Conservation (phyloP, 2,888 invertebrate species). For the Drosophila pseudotalamancana region DNA sequence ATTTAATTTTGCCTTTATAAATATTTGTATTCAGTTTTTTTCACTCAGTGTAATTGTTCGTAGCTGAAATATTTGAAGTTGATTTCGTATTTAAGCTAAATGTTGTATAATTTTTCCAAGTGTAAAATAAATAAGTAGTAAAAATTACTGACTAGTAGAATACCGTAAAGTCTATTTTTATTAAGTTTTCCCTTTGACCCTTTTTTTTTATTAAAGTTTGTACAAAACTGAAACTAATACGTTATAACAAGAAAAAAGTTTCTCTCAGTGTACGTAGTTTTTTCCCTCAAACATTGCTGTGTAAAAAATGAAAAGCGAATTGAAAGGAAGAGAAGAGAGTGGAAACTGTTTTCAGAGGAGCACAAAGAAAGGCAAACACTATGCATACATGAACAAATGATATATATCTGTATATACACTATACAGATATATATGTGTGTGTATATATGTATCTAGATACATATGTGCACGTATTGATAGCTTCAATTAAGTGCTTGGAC, state of each 20-base stretch:
- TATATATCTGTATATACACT: not conserved
- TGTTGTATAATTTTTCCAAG: too few species aligned
- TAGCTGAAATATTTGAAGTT: too few species aligned
- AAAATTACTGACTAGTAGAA: too few species aligned
- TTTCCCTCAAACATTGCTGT: slow-evolving; percentile 2
- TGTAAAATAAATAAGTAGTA: too few species aligned
- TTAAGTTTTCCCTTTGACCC: too few species aligned
- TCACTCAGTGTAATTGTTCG: too few species aligned
- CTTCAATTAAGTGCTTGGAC: slow-evolving; percentile 77
- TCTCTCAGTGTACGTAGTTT: slow-evolving; percentile 1
- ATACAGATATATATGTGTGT: slow-evolving; percentile 1
- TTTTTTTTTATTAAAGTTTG: too few species aligned
- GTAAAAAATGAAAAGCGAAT: slow-evolving; percentile 20
- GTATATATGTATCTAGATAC: not conserved
- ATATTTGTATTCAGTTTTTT: too few species aligned
- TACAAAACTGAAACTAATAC: too few species aligned
- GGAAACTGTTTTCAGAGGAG: slow-evolving; percentile 27
- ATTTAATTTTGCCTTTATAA: too few species aligned
- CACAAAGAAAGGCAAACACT: slow-evolving; percentile 36
- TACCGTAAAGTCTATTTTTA: too few species aligned
- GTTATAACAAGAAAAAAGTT: not conserved
- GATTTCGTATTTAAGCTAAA: too few species aligned
- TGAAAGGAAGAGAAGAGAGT: slow-evolving; percentile 1
- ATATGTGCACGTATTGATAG: slow-evolving; percentile 61
- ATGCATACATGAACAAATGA: slow-evolving; percentile 7